These are phyloP conservation scores for Drosophila gunungcola DNA, from an alignment of 1,140 invertebrate species.

Conservation along the genomic window DNA sequence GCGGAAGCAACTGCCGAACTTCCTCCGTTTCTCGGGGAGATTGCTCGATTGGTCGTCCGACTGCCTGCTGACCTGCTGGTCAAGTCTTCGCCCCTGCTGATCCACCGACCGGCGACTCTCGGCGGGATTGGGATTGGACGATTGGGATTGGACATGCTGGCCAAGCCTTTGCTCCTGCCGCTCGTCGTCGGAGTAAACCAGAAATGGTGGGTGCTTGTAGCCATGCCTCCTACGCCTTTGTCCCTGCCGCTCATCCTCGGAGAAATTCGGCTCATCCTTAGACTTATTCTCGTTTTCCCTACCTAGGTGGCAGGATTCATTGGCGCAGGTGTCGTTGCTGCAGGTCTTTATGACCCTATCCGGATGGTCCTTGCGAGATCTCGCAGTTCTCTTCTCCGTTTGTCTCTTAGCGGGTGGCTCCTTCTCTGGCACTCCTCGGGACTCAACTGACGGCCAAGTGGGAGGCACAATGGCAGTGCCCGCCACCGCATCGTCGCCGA, in stretches of 20 bases:
- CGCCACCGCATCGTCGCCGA: slow-evolving; percentile 41
- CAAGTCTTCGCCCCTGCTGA: background rate
- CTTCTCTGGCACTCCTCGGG: background rate
- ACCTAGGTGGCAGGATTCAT: too few relatives aligned
- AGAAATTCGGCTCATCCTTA: background rate
- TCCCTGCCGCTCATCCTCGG: background rate
- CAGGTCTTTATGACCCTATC: background rate
- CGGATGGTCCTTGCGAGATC: background rate
- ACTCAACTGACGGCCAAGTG: too few relatives aligned
- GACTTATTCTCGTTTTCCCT: background rate
- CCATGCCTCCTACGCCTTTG: background rate
- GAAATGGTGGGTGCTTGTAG: background rate
- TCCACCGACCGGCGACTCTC: background rate
- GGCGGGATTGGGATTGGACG: background rate
- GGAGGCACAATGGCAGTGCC: background rate
- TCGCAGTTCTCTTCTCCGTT: background rate
- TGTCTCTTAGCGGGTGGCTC: background rate
- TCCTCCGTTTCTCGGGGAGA: background rate
- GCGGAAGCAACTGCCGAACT: background rate
- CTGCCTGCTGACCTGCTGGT: background rate
- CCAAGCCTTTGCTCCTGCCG: too few relatives aligned
- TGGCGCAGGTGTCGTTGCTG: background rate
- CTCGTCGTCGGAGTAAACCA: too few relatives aligned
- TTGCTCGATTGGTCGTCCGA: background rate
- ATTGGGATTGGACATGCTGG: background rate